A percentile compares a stretch with the other conserved stretches of the same genome.
Evolutionary conservation across 2,797 vertebrate genomes (phyloP).

Genomic region (Orestias chungarensis): DNA sequence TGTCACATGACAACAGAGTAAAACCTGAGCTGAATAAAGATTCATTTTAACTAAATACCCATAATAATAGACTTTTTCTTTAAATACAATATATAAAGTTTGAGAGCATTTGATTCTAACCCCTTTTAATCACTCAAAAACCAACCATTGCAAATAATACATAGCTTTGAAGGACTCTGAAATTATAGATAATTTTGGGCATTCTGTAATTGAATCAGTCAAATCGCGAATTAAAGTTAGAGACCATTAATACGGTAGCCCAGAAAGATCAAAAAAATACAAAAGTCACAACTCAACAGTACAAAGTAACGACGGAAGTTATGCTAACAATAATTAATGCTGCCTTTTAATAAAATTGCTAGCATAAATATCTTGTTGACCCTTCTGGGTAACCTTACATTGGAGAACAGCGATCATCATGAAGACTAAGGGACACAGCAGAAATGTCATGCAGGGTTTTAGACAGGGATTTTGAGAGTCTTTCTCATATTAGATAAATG

Average conservation of each 20-base stretch:
- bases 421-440: neutral
- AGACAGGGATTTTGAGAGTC: neutral
- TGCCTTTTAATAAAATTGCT: neutral
- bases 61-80: neutral
- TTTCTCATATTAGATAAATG: neutral
- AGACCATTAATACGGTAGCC: neutral
- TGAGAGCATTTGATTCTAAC: neutral
- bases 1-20: conserved; percentile 40
- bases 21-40: conserved; percentile 2
- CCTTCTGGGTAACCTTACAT: neutral
- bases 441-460: neutral
- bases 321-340: too few relatives aligned
- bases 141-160: neutral
- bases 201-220: neutral
- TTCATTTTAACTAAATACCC: neutral
- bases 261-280: neutral
- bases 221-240: neutral
- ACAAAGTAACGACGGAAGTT: neutral
- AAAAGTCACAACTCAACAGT: neutral
- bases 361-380: neutral
- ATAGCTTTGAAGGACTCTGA: neutral
- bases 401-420: neutral
- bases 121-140: neutral
- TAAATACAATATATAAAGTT: neutral
- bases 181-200: neutral